Evolutionary conservation across 2,888 invertebrate genomes (phyloP), one percentile per base, ranked within the genome.

Genomic region (Amphipyra tragopoginis): DNA sequence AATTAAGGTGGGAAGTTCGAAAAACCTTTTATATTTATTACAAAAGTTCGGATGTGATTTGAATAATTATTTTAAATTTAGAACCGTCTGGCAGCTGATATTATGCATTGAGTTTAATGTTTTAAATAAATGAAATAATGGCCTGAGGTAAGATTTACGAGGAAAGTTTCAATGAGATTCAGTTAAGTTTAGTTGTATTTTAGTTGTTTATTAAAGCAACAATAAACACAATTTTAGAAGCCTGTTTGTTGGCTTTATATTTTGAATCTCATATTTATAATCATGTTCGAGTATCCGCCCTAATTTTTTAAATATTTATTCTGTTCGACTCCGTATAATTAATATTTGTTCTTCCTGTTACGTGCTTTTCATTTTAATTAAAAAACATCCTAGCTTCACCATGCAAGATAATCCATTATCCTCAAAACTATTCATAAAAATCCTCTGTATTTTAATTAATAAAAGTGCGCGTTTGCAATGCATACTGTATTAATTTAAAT

Each of bases 31-130:
- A 79, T 80, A 82, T 83, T 83, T 79, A 84, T 80, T 75, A 65
- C 73, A 53, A 77, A 80, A 84, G 74, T 84, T 79, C 26, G 56
- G 64, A 79, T 81, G 67, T 73, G 69, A 82, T 84, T 85, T 82
- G 76, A 83, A 82, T 84, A 85, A 85, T 80, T 68, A 72, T 80
- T 75, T 82, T 76, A 80, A 83, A 81, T 83, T 80, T 76, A 73
- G 72, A 77, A 61, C 54, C 44, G 44, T 63, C 69, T 54, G 54
- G 48, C 65, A 50, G 61, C 69, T 63, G 65, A 74, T 77, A 74
- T 65, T 69, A 71, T 65, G 62, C 74, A 70, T 61, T 55, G 49
- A 48, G 61, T 53, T 45, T 49, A 61, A 71, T 52, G 63, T 68
- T 63, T 75, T 62, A 72, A 48, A 59, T 75, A 64, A 72, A 75